Conservation (phyloP, 2,888 invertebrate genomes). For the Nowickia ferox region DNA sequence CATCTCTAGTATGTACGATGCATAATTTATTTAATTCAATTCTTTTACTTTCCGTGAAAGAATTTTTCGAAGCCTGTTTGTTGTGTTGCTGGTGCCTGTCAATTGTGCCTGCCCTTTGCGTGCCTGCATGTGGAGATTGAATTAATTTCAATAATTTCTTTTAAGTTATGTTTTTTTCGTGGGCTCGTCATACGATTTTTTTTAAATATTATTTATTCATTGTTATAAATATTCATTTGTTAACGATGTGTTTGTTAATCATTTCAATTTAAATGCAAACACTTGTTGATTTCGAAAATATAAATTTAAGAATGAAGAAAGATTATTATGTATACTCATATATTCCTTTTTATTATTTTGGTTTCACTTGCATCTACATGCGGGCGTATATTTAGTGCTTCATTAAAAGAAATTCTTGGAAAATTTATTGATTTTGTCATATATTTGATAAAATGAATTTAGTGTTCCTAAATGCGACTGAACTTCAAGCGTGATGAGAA, state of each 20-base stretch:
- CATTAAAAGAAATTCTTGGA: slow-evolving; percentile 64
- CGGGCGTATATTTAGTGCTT: slow-evolving; percentile 65
- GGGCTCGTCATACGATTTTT: slow-evolving; percentile 12
- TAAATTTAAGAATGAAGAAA: slow-evolving; percentile 14
- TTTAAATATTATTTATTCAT: slow-evolving; percentile 33
- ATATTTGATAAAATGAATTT: slow-evolving; percentile 1
- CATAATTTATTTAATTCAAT: slow-evolving; percentile 32
- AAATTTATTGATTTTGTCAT: slow-evolving; percentile 2
- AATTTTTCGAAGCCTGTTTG: slow-evolving; percentile 9
- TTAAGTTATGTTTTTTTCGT: slow-evolving; percentile 26
- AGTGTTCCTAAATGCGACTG: slow-evolving; percentile 44
- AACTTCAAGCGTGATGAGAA: slow-evolving; percentile 51
- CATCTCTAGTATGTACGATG: slow-evolving; percentile 9
- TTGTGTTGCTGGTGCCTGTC: slow-evolving; percentile 38
- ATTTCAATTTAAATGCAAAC: slow-evolving; percentile 77
- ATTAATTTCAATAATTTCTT: slow-evolving; percentile 62
- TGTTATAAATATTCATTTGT: slow-evolving; percentile 64
- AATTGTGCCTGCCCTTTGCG: slow-evolving; percentile 33
- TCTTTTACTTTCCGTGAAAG: slow-evolving; percentile 17
- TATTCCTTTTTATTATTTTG: slow-evolving; percentile 14
- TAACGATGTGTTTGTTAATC: slow-evolving; percentile 75
- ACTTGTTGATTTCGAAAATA: slow-evolving; percentile 73
- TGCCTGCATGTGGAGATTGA: slow-evolving; percentile 68
- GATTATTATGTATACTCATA: too few relatives aligned
- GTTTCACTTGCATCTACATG: slow-evolving; percentile 44